Conservation (phyloP, 2,888 invertebrate genomes). For the Cosmopolites sordidus region DNA sequence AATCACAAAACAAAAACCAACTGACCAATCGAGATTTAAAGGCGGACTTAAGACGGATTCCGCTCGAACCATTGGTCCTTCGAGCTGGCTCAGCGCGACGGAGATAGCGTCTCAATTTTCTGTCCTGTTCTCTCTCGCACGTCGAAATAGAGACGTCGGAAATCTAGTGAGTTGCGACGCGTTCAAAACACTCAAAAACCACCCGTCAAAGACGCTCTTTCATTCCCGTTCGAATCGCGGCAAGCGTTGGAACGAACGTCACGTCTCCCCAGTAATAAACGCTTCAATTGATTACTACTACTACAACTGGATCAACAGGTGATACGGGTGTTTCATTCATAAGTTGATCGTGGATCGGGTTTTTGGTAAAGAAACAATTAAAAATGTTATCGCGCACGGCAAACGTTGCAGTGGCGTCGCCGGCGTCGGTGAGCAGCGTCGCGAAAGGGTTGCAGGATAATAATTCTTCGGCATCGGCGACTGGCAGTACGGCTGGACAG, state of each 20-base stretch:
- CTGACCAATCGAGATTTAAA: conserved; percentile 29
- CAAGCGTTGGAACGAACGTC: conserved; percentile 39
- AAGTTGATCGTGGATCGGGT: conserved; percentile 19
- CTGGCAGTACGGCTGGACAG: conserved; percentile 30
- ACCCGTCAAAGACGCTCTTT: conserved; percentile 43
- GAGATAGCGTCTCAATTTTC: conserved; percentile 21
- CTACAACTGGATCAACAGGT: conserved; percentile 27
- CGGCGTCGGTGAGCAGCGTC: conserved; percentile 35
- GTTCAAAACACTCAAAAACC: background rate
- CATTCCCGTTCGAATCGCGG: conserved; percentile 37
- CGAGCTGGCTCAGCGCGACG: conserved; percentile 9
- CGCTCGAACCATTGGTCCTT: conserved; percentile 24
- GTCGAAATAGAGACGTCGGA: background rate
- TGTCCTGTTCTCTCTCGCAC: background rate
- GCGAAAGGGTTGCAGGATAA: conserved; percentile 30
- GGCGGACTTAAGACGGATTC: conserved; percentile 29
- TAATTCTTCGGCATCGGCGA: conserved; percentile 6
- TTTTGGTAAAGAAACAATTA: conserved; percentile 26
- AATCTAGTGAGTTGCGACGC: background rate
- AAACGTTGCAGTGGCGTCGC: conserved; percentile 34
- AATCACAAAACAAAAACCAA: conserved; percentile 22
- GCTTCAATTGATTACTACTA: conserved; percentile 34
- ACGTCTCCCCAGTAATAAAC: conserved; percentile 29
- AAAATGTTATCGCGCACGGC: conserved; percentile 36
- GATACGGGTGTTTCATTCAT: conserved; percentile 37